These are phyloP conservation scores for Stenodema calcarata DNA, from an alignment of 2,888 invertebrate species.

Conservation along the genomic window DNA sequence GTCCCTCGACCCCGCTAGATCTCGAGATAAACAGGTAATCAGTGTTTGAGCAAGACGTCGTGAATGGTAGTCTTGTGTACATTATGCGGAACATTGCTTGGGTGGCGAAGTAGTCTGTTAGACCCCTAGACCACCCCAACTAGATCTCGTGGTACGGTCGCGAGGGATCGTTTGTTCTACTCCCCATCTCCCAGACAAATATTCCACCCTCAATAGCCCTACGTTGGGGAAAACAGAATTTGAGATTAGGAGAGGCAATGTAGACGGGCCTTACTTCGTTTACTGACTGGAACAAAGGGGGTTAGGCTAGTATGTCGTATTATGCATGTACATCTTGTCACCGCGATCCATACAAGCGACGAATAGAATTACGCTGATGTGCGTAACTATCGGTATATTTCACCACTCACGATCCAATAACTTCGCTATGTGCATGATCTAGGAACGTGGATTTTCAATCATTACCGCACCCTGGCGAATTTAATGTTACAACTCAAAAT, in stretches of 20 bases:
- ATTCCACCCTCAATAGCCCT: not conserved
- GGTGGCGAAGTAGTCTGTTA: not conserved
- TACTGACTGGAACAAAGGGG: not conserved
- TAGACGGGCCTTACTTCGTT: not conserved
- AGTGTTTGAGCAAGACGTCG: not conserved
- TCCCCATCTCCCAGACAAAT: not conserved
- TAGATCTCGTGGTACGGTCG: not conserved
- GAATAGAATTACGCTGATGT: not conserved
- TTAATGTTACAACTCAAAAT: too few relatives aligned
- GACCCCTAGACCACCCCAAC: not conserved
- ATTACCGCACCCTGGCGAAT: too few relatives aligned
- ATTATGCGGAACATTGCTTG: not conserved
- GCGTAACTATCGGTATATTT: not conserved
- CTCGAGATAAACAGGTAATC: not conserved
- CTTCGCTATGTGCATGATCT: too few relatives aligned
- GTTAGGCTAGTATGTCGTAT: not conserved
- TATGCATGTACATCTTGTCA: not conserved
- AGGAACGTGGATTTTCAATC: too few relatives aligned
- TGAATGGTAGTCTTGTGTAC: not conserved
- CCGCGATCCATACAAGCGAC: not conserved
- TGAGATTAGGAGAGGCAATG: not conserved
- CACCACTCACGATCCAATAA: too few relatives aligned
- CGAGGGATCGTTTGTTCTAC: not conserved
- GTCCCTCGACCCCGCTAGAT: not conserved
- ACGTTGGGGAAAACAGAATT: not conserved